Base-by-base conservation (phyloP, 2,113 vertebrate species). In the Urocolius indicus region DNA sequence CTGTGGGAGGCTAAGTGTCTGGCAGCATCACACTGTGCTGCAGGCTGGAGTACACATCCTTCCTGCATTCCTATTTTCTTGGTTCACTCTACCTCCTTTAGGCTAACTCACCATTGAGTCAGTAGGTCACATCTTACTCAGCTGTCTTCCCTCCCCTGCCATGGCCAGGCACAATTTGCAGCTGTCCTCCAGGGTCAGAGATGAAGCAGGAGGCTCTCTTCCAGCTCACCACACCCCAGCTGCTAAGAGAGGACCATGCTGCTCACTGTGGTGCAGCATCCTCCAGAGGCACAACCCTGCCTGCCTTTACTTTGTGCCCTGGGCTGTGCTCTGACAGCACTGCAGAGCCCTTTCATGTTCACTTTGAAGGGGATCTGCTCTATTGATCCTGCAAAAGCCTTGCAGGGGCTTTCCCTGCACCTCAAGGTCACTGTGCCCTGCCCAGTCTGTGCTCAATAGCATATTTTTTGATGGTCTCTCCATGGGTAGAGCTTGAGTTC, bases 231-330 rank as follows among this genome's bases (percentile, higher is more conserved):
- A 1, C 58, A 46, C 11, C 41, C 52, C 1, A 0, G 54, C 54
- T 29, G 16, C 43, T 10, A 4, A 4, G 48, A 3, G 2, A 45
- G 58, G 74, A 85, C 48, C 65, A 19, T 0, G 13, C 38, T 46
- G 69, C 2, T 5, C 45, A 21, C 2, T 1, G 1, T 0, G 8
- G 49, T 0, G 16, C 54, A 36, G 69, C 45, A 59, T 55, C 22
- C n/a, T 34, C 59, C 0, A 0, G 8, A 57, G 59, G 21, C 49
- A n/a, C 38, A 30, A 29, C 57, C 72, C 55, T 41, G n/a, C 43
- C 67, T 32, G 49, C 77, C 22, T 36, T 4, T 7, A 23, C 84
- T 66, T 23, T 26, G 58, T 5, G 6, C 11, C 81, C 73, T 1
- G 0, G 36, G 57, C 11, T 29, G 48, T 11, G 71, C 75, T 18